phyloP scores from a whole-genome alignment of 2,888 invertebrate genomes.

The Perdita meconis region DNA sequence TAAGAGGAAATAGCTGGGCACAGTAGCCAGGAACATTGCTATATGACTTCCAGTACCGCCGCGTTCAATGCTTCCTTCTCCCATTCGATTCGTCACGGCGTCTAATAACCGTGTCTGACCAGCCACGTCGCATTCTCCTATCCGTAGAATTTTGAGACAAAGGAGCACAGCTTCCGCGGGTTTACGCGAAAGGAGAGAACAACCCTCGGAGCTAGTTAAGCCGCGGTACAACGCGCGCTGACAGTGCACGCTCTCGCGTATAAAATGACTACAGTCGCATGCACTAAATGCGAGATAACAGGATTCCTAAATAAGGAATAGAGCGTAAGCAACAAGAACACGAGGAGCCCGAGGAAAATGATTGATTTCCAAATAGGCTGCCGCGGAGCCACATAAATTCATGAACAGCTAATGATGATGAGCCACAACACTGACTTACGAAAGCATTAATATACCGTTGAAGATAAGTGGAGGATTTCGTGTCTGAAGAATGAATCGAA shows the following conservation, averaged over 20 bases:
- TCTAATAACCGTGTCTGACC: conserved; percentile 31
- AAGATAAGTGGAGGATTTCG: conserved; percentile 21
- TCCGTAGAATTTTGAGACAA: background rate
- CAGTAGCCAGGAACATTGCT: conserved; percentile 23
- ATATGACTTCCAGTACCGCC: conserved; percentile 30
- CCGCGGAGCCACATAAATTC: conserved; percentile 9
- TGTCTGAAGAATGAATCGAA: background rate
- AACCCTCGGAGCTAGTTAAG: too few species aligned
- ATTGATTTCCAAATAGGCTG: conserved; percentile 8
- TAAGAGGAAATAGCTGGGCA: conserved; percentile 58
- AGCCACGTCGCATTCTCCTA: conserved; percentile 10
- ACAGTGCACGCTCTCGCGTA: too few species aligned
- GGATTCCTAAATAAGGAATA: background rate
- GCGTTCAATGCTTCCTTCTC: conserved; percentile 33
- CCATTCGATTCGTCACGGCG: conserved; percentile 32
- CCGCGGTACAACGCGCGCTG: too few species aligned
- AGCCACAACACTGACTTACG: background rate
- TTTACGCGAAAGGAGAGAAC: conserved; percentile 30
- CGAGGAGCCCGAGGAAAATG: conserved; percentile 2
- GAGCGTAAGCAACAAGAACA: conserved; percentile 4
- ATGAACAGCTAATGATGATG: conserved; percentile 11
- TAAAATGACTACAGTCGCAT: background rate
- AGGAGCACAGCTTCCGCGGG: conserved; percentile 2
- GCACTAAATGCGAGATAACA: background rate
- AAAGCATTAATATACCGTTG: conserved; percentile 9